Evolutionary conservation across 1,140 invertebrate genomes (phyloP), one percentile per base, ranked within the genome.

Genomic region (Scaptomyza pallida): DNA sequence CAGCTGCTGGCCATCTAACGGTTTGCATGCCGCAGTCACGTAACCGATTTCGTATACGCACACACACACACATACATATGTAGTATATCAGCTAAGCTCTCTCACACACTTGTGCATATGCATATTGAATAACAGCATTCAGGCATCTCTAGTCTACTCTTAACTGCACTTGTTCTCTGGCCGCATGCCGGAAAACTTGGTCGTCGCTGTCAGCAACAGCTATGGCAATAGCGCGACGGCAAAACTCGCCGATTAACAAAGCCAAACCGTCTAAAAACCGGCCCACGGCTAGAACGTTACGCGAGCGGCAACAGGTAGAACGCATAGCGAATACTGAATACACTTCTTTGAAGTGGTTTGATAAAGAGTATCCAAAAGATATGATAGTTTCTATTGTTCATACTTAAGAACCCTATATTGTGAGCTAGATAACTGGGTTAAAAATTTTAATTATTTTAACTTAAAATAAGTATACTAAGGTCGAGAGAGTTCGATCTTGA

Each of bases 1-100:
- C 81, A 85, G 76, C 81, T 85, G 77, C 70, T 77, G 81, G 80
- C 82, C 77, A 86, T 63, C 73, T 85, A 85, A 85, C 80, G 80
- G 80, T 78, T 55, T 75, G 40, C 59, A 44, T 67, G 59, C 45
- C 63, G 64, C 67, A 67, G 80, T 83, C 80, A 83, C 80, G 81
- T 85, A 85, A 85, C 81, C 77, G 81, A 75, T 81, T 75, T 70
- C 40, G 33, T 48, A 70, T 54, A 77, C 75, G 57, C 64, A 74
- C 71, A 63, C 54, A 56, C 41, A 30, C 26, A 52, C 26, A 64
- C 40, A 54, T 19, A 44, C 72, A 61, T 41, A 56, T 23, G 23
- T 23, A 23, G 41, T 44, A 21, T 52, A 3, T 23, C 44, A 67
- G 26, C 6, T 30, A 9, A 30, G 8, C 48, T 63, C 41, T 17